These are phyloP conservation scores for Pagrus major DNA, from an alignment of 2,113 vertebrate genomes.

Conservation along the genomic window DNA sequence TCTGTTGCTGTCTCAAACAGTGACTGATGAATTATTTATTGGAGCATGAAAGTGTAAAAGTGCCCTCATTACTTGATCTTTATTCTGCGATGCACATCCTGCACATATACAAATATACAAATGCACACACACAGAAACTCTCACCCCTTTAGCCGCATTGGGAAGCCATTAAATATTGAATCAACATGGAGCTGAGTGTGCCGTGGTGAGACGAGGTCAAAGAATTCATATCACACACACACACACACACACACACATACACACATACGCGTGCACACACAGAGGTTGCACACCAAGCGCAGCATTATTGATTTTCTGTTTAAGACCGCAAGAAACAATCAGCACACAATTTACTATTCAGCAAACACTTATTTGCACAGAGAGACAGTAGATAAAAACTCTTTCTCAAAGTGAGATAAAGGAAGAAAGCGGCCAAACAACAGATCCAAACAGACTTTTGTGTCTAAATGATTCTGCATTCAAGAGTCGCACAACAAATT, in stretches of 20 bases:
- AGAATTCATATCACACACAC: constrained; percentile 45
- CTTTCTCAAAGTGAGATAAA: constrained; percentile 40
- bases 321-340: constrained; percentile 67
- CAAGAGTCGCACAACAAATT: constrained; percentile 24
- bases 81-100: constrained; percentile 9
- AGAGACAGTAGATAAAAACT: constrained; percentile 40
- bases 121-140: constrained; percentile 22
- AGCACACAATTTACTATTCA: constrained; percentile 57
- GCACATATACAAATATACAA: constrained; percentile 31
- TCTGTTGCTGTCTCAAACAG: constrained; percentile 46
- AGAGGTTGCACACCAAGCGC: constrained; percentile 45
- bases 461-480: constrained; percentile 24
- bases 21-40: constrained; percentile 60
- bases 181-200: constrained; percentile 41
- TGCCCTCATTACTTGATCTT: constrained; percentile 29
- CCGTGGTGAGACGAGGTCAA: constrained; percentile 59
- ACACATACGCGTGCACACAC: background rate
- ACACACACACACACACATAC: constrained; percentile 26
- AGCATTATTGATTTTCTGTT: constrained; percentile 71
- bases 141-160: constrained; percentile 15
- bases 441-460: constrained; percentile 17
- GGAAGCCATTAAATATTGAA: constrained; percentile 67
- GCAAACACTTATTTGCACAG: constrained; percentile 50
- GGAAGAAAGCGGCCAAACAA: constrained; percentile 1
- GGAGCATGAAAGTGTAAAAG: constrained; percentile 38